These are phyloP conservation scores for Albula glossodonta DNA, from an alignment of 2,113 vertebrate genomes.

Conservation along the genomic window DNA sequence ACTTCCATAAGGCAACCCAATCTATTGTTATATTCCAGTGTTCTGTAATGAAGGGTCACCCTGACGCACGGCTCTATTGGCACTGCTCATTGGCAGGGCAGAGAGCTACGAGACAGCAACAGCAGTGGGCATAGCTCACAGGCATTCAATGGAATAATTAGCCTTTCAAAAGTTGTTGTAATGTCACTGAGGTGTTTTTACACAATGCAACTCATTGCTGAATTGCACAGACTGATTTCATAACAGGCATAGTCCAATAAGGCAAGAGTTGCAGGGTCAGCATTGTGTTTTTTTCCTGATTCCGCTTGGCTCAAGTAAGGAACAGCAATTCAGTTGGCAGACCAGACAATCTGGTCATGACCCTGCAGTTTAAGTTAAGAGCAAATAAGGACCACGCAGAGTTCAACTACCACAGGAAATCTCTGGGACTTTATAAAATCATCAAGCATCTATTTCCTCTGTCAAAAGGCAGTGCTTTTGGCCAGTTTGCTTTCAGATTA, in stretches of 20 bases:
- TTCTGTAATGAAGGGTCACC: not conserved
- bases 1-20: not conserved
- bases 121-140: not conserved
- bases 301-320: not conserved
- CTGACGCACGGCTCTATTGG: not conserved
- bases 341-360: not conserved
- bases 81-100: not conserved
- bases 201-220: not conserved
- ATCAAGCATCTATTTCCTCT: not conserved
- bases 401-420: not conserved
- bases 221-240: not conserved
- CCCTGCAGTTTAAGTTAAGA: not conserved
- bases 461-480: not conserved
- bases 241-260: not conserved
- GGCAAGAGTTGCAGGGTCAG: not conserved
- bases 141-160: not conserved
- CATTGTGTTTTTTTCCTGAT: not conserved
- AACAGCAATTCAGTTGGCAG: not conserved
- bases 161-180: not conserved
- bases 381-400: constrained; percentile 5
- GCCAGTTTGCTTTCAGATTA: not conserved
- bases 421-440: not conserved
- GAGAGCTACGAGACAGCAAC: not conserved
- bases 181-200: no score
- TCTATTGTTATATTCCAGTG: not conserved